Conservation (phyloP, 2,888 invertebrate species). For the Philhelius pedissequus region DNA sequence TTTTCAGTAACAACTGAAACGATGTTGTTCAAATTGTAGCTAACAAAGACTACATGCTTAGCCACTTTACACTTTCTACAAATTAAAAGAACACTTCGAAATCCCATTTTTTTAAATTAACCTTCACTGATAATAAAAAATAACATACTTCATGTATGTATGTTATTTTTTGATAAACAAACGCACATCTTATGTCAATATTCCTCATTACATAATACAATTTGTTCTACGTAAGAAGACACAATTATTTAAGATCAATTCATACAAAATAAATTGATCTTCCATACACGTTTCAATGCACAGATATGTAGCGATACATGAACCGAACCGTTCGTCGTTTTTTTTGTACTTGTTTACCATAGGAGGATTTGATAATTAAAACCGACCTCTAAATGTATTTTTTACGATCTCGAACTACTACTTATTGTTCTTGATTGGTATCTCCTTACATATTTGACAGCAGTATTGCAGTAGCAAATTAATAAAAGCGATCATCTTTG, state of each 20-base stretch:
- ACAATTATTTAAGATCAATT: constrained; percentile 27
- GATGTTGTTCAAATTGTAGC: no score
- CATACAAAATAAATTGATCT: constrained; percentile 42
- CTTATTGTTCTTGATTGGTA: constrained; percentile 55
- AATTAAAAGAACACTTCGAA: neutral
- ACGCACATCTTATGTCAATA: neutral
- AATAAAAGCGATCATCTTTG: constrained; percentile 42
- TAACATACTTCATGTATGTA: neutral
- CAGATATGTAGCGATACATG: neutral
- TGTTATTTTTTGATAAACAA: neutral
- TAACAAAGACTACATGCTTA: no score
- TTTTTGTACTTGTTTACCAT: neutral
- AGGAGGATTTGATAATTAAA: constrained; percentile 45
- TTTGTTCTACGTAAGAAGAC: neutral
- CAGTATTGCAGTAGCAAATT: constrained; percentile 11
- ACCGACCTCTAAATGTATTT: constrained; percentile 52
- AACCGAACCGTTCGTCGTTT: constrained; percentile 10
- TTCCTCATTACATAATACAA: constrained; percentile 1
- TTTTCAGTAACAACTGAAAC: no score
- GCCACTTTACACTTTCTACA: neutral
- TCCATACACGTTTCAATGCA: neutral
- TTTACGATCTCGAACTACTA: constrained; percentile 38
- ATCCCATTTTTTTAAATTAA: neutral
- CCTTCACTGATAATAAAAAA: neutral
- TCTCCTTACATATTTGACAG: constrained; percentile 42